Conservation (phyloP, 1,140 invertebrate species). For the Drosophila bocki region DNA sequence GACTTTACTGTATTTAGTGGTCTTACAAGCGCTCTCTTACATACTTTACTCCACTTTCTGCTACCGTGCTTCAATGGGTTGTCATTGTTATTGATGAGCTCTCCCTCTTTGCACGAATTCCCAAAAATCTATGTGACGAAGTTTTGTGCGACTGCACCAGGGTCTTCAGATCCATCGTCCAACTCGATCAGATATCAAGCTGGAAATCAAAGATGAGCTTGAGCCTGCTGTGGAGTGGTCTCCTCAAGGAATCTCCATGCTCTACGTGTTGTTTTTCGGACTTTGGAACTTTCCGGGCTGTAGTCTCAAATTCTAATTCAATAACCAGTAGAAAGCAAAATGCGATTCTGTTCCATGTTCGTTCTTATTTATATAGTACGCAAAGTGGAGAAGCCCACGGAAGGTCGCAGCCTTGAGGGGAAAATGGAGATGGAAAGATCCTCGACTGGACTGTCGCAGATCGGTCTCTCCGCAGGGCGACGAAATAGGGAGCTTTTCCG, state of each 20-base stretch:
- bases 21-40: not conserved
- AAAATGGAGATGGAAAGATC: not conserved
- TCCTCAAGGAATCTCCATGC: not conserved
- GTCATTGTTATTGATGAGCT: not conserved
- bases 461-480: not conserved
- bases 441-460: not conserved
- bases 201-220: not conserved
- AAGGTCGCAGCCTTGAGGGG: not conserved
- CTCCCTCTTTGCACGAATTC: too few relatives aligned
- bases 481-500: conserved; percentile 1
- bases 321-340: conserved; percentile 11
- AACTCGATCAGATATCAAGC: not conserved
- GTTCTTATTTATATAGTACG: conserved; percentile 48
- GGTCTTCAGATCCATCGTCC: not conserved
- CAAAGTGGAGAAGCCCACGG: not conserved
- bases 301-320: conserved; percentile 11
- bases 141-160: conserved; percentile 4
- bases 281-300: not conserved
- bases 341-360: conserved; percentile 64
- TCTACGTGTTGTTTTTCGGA: not conserved
- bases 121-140: not conserved
- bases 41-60: not conserved
- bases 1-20: not conserved
- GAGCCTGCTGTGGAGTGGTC: not conserved
- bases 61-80: conserved; percentile 1